Evolutionary conservation across 2,888 invertebrate species (phyloP).

Genomic region (Athalia cordata): DNA sequence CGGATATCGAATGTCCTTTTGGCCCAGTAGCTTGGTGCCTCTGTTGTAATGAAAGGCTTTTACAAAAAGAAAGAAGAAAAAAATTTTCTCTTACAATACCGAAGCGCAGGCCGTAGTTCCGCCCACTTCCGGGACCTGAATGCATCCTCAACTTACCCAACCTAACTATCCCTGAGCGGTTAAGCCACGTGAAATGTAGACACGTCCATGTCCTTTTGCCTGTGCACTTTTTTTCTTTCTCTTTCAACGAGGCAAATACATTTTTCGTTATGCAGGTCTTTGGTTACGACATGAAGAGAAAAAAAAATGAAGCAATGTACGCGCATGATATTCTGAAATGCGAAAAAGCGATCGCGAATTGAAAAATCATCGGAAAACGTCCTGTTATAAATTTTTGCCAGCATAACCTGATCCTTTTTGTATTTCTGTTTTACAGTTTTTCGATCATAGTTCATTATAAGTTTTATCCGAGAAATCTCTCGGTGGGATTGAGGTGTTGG

Average conservation of each 20-base stretch:
- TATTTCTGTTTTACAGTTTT: too few species aligned
- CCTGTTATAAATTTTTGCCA: too few species aligned
- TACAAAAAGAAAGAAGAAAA: slow-evolving; percentile 53
- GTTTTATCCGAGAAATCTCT: slow-evolving; percentile 10
- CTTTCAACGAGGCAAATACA: not conserved
- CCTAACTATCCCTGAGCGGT: slow-evolving; percentile 69
- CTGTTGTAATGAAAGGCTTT: slow-evolving; percentile 56
- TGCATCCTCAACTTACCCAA: slow-evolving; percentile 70
- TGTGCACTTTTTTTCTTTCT: not conserved
- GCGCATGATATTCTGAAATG: too few species aligned
- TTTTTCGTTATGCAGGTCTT: too few species aligned
- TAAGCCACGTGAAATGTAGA: slow-evolving; percentile 67
- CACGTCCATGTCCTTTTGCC: slow-evolving; percentile 64
- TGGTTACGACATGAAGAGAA: too few species aligned
- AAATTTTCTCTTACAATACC: slow-evolving; percentile 66
- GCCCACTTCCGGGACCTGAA: slow-evolving; percentile 72
- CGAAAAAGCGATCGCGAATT: too few species aligned
- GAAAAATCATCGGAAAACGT: too few species aligned
- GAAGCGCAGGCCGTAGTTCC: slow-evolving; percentile 70
- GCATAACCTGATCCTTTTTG: too few species aligned
- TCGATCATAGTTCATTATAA: not conserved
- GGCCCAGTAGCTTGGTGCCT: slow-evolving; percentile 53
- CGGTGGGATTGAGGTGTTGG: not conserved
- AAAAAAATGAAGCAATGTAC: too few species aligned
- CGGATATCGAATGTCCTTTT: slow-evolving; percentile 73